Evolutionary conservation across 2,113 vertebrate genomes (phyloP).

Genomic region (Mustela lutreola): DNA sequence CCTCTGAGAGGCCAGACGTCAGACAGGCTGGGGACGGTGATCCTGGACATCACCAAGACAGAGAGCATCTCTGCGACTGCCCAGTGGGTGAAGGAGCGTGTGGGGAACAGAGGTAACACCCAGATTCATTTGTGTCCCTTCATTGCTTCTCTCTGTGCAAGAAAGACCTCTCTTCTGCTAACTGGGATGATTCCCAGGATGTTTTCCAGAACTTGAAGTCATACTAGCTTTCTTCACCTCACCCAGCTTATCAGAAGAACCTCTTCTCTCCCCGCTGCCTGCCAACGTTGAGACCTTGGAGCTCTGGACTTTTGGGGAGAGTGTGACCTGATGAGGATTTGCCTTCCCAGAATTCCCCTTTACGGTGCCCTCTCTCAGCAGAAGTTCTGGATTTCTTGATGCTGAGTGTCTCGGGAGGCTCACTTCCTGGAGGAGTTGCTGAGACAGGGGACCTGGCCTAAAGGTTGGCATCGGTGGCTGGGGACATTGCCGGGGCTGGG

Average conservation of each 20-base stretch:
- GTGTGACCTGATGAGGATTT: background rate
- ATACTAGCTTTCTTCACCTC: background rate
- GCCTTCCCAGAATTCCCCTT: background rate
- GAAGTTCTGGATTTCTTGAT: background rate
- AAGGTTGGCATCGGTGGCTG: background rate
- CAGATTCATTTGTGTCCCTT: background rate
- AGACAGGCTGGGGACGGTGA: slow-evolving; percentile 48
- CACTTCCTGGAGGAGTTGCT: background rate
- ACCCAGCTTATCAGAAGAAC: background rate
- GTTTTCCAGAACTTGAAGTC: background rate
- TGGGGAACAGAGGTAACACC: slow-evolving; percentile 52
- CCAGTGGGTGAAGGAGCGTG: slow-evolving; percentile 44
- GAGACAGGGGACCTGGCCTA: too few species aligned
- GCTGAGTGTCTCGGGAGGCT: background rate
- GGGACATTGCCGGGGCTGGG: background rate
- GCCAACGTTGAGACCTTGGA: fast-evolving
- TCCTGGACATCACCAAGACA: slow-evolving; percentile 73
- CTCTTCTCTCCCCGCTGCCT: background rate
- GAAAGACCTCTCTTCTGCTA: background rate
- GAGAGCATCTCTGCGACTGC: slow-evolving; percentile 56
- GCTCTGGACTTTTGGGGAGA: background rate
- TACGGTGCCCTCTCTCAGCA: background rate
- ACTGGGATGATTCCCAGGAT: background rate
- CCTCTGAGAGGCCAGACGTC: slow-evolving; percentile 85
- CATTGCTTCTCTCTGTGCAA: background rate